Evolutionary conservation across 2,888 invertebrate species (phyloP).

Genomic region (Macrosiphum euphorbiae): DNA sequence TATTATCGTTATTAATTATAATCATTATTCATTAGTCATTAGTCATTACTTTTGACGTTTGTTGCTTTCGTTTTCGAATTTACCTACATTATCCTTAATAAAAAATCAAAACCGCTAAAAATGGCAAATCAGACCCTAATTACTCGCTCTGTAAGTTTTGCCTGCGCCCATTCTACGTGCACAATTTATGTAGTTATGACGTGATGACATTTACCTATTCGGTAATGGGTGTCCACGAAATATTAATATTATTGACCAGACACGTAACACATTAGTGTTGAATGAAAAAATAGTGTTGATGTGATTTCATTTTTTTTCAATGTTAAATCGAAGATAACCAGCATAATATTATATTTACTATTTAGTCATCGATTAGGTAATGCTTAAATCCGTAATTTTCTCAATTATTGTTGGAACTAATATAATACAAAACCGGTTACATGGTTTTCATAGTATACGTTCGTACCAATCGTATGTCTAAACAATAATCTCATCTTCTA

Average conservation of each 20-base stretch:
- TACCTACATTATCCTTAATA: background rate
- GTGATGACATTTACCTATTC: background rate
- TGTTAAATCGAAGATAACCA: background rate
- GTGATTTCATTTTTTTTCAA: background rate
- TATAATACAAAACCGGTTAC: background rate
- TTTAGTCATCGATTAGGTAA: background rate
- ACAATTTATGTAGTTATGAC: background rate
- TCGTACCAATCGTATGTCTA: background rate
- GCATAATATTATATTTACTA: background rate
- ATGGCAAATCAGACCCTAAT: background rate
- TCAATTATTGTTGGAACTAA: background rate
- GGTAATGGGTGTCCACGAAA: background rate
- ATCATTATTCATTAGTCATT: background rate
- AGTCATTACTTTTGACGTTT: background rate
- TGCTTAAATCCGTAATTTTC: background rate
- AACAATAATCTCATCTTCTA: background rate
- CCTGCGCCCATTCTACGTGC: background rate
- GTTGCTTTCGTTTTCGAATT: background rate
- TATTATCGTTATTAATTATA: background rate
- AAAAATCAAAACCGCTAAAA: background rate
- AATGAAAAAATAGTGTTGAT: background rate
- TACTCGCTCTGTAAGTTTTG: too few relatives aligned
- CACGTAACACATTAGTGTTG: background rate
- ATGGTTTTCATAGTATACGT: background rate
- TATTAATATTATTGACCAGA: background rate